Conservation (phyloP, 2,113 vertebrate genomes). For the Pseudonaja textilis region DNA sequence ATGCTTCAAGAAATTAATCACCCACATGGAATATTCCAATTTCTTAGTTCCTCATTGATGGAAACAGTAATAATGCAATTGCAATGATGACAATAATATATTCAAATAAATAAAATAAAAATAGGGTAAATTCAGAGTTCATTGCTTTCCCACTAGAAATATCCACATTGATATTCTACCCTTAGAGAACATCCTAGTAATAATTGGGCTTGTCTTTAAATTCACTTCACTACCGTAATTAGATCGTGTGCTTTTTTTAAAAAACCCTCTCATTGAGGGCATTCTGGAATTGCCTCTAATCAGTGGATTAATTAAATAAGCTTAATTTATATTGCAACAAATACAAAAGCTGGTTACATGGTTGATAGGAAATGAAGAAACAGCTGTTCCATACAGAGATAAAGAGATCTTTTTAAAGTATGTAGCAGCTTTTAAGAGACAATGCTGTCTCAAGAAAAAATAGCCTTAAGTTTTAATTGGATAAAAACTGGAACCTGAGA, state of each 20-base stretch:
- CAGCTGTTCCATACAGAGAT: not conserved
- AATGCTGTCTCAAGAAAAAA: not conserved
- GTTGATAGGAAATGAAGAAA: not conserved
- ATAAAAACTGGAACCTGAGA: not conserved
- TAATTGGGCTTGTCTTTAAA: not conserved
- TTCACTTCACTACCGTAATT: not conserved
- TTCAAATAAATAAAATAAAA: not conserved
- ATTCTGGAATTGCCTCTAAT: not conserved
- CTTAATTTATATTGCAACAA: not conserved
- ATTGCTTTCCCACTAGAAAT: not conserved
- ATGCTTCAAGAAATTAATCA: not conserved
- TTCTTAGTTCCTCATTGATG: not conserved
- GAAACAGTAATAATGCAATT: not conserved
- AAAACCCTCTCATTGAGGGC: not conserved
- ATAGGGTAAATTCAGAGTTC: not conserved
- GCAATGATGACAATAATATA: not conserved
- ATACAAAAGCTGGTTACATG: not conserved
- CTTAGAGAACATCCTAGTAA: not conserved
- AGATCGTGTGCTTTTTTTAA: not conserved
- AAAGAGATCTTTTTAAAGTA: not conserved
- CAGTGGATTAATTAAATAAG: not conserved
- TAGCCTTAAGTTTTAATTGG: not conserved
- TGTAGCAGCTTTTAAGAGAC: not conserved
- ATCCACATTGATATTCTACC: not conserved
- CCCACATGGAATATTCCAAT: not conserved